These are phyloP conservation scores for Danio aesculapii DNA, from an alignment of 2,797 vertebrate genomes.

Conservation along the genomic window DNA sequence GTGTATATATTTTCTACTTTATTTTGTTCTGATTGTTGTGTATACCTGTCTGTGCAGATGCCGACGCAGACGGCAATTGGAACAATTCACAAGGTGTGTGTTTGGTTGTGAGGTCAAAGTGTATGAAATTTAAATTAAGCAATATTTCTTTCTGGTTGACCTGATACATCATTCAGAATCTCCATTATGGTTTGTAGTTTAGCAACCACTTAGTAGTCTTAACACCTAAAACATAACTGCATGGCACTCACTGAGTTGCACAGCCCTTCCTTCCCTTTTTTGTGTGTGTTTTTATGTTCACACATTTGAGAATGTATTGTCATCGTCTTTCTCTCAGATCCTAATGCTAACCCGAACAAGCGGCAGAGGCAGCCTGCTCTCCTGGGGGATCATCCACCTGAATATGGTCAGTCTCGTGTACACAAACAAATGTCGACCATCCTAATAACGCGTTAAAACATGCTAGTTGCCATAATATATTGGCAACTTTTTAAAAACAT, in stretches of 20 bases:
- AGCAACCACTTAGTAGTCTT: slow-evolving; percentile 26
- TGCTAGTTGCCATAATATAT: too few relatives aligned
- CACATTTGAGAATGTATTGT: slow-evolving; percentile 27
- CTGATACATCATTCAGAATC: slow-evolving; percentile 63
- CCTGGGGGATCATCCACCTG: slow-evolving; percentile 92
- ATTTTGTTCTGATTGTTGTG: slow-evolving; percentile 56
- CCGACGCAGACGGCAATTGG: slow-evolving; percentile 85
- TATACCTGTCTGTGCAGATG: slow-evolving; percentile 83
- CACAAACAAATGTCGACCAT: not conserved
- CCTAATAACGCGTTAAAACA: too few relatives aligned
- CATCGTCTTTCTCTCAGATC: slow-evolving; percentile 71
- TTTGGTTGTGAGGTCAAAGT: slow-evolving; percentile 25
- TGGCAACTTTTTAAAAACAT: too few relatives aligned
- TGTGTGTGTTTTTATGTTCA: slow-evolving; percentile 23
- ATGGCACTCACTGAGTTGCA: slow-evolving; percentile 68
- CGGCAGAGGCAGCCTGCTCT: slow-evolving; percentile 93
- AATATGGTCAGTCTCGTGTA: slow-evolving; percentile 84
- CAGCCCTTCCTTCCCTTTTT: slow-evolving; percentile 48
- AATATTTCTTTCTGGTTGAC: not conserved
- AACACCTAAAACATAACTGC: slow-evolving; percentile 63
- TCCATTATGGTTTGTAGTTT: slow-evolving; percentile 73
- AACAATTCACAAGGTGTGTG: slow-evolving; percentile 85
- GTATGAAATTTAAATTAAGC: not conserved
- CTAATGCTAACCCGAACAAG: slow-evolving; percentile 90
- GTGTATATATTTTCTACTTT: slow-evolving; percentile 13